Evolutionary conservation across 2,888 invertebrate genomes (phyloP), one percentile per base, ranked within the genome.

Genomic region (Lochmaea capreae): DNA sequence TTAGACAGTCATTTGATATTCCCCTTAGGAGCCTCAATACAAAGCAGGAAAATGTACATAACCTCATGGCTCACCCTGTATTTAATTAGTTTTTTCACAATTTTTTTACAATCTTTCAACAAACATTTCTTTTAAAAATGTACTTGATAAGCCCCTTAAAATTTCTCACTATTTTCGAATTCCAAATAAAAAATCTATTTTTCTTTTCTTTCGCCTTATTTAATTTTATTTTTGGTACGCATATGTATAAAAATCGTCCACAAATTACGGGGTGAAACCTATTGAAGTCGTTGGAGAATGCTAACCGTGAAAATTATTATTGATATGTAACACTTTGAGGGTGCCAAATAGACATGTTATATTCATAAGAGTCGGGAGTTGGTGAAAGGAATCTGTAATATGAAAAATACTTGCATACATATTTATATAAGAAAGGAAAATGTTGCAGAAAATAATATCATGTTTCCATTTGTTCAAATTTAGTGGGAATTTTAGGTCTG

Each of bases 261-360:
- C 84, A 84, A 85, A 85, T 86, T 84, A 86, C 79, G 78, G 77
- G 70, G 84, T 81, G 77, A 80, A 82, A 84, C 83, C 84, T 83
- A 85, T 84, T 84, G 83, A 84, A 84, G 83, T 84, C 83, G 83
- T 83, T 62, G 14, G 61, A 52, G 52, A 62, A 62, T 42, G 49
- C 65, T 69, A 84, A 85, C 84, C 84, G 85, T 83, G 84, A 84
- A 85, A 86, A 87, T 86, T 84, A 85, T 86, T 86, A 85, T 86
- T 86, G 86, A 87, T 86, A 87, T 82, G 86, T 86, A 87, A 86
- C 87, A 87, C 87, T 87, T 87, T 87, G 87, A 87, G 87, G 87
- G 87, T 87, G 87, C 86, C 86, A 87, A 86, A 87, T 85, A 84
- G 85, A 85, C 83, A 87, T 87, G 87, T 87, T 87, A 87, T 87